Evolutionary conservation across 1,140 invertebrate genomes (phyloP).

Genomic region (Arion vulgaris): DNA sequence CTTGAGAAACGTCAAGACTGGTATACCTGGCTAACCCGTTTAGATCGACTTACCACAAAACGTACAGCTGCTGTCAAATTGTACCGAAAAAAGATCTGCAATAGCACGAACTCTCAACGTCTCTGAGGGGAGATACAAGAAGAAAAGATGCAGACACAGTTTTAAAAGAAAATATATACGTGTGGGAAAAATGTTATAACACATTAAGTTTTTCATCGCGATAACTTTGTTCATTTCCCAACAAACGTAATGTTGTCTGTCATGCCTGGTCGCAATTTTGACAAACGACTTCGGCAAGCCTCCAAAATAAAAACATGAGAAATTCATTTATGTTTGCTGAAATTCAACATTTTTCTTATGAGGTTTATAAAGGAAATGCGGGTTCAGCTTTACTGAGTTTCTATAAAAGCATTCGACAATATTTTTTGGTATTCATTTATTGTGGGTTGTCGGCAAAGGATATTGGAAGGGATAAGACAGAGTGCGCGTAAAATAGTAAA

Average conservation of each 20-base stretch:
- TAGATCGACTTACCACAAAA: neutral
- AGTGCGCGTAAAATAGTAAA: too few relatives aligned
- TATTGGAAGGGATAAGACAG: neutral
- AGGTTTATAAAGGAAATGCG: neutral
- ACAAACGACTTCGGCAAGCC: neutral
- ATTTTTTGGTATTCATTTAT: neutral
- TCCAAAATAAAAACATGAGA: neutral
- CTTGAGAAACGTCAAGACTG: neutral
- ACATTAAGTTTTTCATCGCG: neutral
- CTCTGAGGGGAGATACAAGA: neutral
- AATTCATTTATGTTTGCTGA: conserved; percentile 3
- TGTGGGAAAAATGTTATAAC: neutral
- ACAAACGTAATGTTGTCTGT: conserved; percentile 8
- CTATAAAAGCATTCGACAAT: neutral
- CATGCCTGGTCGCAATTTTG: neutral
- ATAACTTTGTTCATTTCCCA: neutral
- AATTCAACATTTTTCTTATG: neutral
- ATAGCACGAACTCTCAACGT: neutral
- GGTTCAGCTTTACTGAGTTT: neutral
- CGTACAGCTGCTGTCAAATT: neutral
- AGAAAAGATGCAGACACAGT: neutral
- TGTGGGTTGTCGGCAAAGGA: neutral
- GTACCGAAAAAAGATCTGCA: neutral
- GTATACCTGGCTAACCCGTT: neutral
- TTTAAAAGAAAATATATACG: neutral